A percentile compares a stretch with the other conserved stretches of the same genome.
These are phyloP conservation scores for Stichopus chloronotus DNA, from an alignment of 35 echinoderm and acorn worm species.

Conservation along the genomic window DNA sequence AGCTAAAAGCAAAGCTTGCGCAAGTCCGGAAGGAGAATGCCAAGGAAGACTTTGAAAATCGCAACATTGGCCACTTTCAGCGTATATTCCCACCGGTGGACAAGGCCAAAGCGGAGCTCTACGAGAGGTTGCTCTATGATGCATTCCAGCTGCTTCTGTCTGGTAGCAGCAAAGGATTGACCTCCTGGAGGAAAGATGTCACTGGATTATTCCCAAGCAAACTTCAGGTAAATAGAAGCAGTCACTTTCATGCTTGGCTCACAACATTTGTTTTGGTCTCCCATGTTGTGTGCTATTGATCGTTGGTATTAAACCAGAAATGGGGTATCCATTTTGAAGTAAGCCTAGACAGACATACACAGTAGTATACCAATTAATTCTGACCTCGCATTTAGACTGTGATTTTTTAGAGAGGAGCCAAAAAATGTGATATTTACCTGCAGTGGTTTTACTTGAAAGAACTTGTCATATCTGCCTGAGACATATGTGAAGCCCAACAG, in stretches of 20 bases:
- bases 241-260: not conserved
- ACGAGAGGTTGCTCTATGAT: conserved; percentile 78
- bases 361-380: too few relatives aligned
- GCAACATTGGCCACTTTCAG: conserved; percentile 88
- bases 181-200: conserved; percentile 64
- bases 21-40: conserved; percentile 90
- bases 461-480: too few relatives aligned
- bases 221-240: conserved; percentile 8
- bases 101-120: conserved; percentile 69
- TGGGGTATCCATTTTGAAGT: too few relatives aligned
- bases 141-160: conserved; percentile 92
- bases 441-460: too few relatives aligned
- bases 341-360: too few relatives aligned
- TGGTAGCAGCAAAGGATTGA: conserved; percentile 64
- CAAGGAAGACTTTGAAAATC: conserved; percentile 91
- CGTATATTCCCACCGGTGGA: conserved; percentile 91
- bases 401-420: too few relatives aligned
- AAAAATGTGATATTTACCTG: too few relatives aligned
- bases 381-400: too few relatives aligned
- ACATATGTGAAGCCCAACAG: too few relatives aligned
- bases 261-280: not conserved
- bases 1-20: conserved; percentile 79
- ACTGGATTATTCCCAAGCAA: conserved; percentile 39
- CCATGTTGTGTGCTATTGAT: too few relatives aligned
- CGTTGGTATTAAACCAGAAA: too few relatives aligned